Evolutionary conservation across 2,113 vertebrate genomes (phyloP), one percentile per base, ranked within the genome.

Genomic region (Coregonus clupeaformis): DNA sequence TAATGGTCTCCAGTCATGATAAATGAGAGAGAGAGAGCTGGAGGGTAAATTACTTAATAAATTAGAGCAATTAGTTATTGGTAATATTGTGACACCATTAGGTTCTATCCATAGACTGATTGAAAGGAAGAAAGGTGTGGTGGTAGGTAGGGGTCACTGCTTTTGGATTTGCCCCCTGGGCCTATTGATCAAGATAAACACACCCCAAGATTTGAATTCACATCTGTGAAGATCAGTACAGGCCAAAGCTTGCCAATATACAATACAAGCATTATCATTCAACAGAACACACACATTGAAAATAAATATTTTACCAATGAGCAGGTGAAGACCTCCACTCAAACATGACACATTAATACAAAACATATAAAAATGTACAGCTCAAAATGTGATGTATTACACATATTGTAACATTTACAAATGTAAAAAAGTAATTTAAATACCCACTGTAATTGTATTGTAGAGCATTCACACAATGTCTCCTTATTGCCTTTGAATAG

Each of bases 1-100:
- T 94, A 93, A 92, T 87, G 91, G 93, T 71, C 65, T 82, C 68
- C 42, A 24, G 79, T 81, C 66, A 30, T 75, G 81, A 67, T 49
- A 84, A 82, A 83, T 57, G 68, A 69, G 49, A 72, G 55, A 72
- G 4, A 62, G 49, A 59, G 6, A 6, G 36, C 36, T 12, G 11
- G 30, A 32, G 30, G 30, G 14, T 32, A 36, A 67, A 67, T 42
- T 29, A 71, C 11, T 24, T 29, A 67, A 18, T 22, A 4, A 25
- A 77, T 63, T 11, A 72, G 6, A 5, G 29, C 1, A 45, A 80
- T 72, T 59, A 30, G 59, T 64, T 69, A 82, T 77, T 27, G 68
- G 73, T 66, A 45, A 62, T 72, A 77, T 74, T 70, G 79, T 71
- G 77, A 85, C 75, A 73, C 64, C 73, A 52, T 80, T 47, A 55